Evolutionary conservation across 2,888 invertebrate genomes (phyloP), one percentile per base, ranked within the genome.

Genomic region (Lasioglossum pauxillum): DNA sequence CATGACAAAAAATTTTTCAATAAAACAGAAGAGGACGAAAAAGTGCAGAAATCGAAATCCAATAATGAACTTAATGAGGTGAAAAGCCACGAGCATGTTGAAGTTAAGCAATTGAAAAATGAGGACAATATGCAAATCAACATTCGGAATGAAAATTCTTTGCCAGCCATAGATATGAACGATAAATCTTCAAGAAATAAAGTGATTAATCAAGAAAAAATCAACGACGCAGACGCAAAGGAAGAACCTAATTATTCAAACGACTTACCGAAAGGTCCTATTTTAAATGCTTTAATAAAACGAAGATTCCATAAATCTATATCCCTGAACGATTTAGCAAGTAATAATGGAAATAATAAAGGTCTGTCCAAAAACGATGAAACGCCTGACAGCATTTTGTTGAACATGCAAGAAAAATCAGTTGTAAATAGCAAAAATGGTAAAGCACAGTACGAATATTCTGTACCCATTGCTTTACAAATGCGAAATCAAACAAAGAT

Each of bases 401-500:
- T 31, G 12, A 80, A 85, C 38, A 31, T 31, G 49, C 76, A 75
- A 35, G 83, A 75, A 7, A 78, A 77, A 44, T n/a, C 44, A 89
- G 76, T 91, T 91, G 82, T 91, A 91, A 75, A 91, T 88, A 75
- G 84, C 91, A 87, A 91, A 85, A 88, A 93, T 90, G 83, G 93
- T 91, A 83, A 73, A 71, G n/a, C 71, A 44, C 85, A 91, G 87
- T 85, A 85, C 82, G 79, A 91, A 57, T 88, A 90, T 76, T 89
- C 89, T 0, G 77, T 95, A 44, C 95, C 94, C 5, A 94, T 95
- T 84, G 93, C 92, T 0, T 83, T 94, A 44, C 92, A 92, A 83
- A 92, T 94, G 91, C 91, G 88, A 16, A 94, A 94, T 86, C 92
- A 93, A 78, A 93, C 94, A 2, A 93, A 91, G 78, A 35, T 75